These are phyloP conservation scores for Rachycentron canadum DNA, from an alignment of 2,797 vertebrate genomes.

Conservation along the genomic window DNA sequence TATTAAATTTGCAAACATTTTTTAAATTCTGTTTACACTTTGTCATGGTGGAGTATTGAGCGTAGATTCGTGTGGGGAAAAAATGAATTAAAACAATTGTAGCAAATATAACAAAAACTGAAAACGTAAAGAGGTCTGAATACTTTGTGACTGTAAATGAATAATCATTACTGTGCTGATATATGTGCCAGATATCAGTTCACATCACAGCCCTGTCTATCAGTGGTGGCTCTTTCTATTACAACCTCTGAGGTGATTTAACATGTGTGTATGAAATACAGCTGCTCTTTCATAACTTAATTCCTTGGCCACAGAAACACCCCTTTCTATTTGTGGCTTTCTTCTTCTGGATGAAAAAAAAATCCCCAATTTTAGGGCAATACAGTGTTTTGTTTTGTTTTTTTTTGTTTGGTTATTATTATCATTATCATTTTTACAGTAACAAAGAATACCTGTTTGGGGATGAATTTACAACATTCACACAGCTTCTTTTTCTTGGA, in stretches of 20 bases:
- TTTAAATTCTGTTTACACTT: too few relatives aligned
- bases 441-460: background rate
- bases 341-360: constrained; percentile 3
- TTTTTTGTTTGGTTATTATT: background rate
- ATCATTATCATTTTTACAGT: too few relatives aligned
- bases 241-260: constrained; percentile 38
- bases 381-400: background rate
- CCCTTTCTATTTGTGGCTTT: constrained; percentile 18
- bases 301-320: constrained; percentile 15
- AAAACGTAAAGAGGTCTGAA: too few relatives aligned
- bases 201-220: background rate
- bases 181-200: background rate
- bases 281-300: constrained; percentile 57
- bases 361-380: background rate
- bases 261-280: constrained; percentile 37
- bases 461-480: background rate
- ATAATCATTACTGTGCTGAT: background rate
- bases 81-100: too few relatives aligned
- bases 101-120: too few relatives aligned
- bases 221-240: constrained; percentile 18
- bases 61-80: too few relatives aligned
- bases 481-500: background rate
- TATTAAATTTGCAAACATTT: too few relatives aligned
- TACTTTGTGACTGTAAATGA: background rate
- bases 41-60: too few relatives aligned